phyloP scores from a whole-genome alignment of 2,113 vertebrate species.

The Tamias sibiricus region DNA sequence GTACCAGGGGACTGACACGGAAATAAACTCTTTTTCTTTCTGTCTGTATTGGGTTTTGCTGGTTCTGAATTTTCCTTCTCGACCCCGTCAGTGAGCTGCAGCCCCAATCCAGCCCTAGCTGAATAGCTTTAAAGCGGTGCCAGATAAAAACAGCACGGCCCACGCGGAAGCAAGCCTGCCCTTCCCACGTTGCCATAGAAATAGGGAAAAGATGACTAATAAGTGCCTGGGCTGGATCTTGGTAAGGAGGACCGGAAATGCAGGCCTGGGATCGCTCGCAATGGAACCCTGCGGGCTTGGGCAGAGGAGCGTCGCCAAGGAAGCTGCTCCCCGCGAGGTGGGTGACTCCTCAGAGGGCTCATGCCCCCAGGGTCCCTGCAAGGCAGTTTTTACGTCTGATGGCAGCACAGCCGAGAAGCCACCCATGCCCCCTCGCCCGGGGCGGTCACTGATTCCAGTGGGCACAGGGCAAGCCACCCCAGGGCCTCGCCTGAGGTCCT shows the following conservation, averaged over 20 bases:
- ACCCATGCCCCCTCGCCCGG: background rate
- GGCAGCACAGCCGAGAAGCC: background rate
- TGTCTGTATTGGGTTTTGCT: background rate
- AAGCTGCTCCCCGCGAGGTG: background rate
- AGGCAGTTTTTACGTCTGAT: background rate
- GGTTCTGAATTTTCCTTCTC: background rate
- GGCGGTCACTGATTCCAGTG: background rate
- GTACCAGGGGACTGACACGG: background rate
- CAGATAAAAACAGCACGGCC: slow-evolving; percentile 50
- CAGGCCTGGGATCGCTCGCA: background rate
- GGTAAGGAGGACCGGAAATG: background rate
- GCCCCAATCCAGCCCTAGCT: background rate
- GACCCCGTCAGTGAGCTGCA: background rate
- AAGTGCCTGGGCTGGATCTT: slow-evolving; percentile 13
- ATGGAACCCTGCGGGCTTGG: background rate
- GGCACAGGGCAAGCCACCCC: too few species aligned
- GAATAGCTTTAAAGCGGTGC: background rate
- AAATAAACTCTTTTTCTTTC: background rate
- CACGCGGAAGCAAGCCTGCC: slow-evolving; percentile 61
- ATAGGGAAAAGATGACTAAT: slow-evolving; percentile 57
- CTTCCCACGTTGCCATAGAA: slow-evolving; percentile 56
- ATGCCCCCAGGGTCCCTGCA: background rate
- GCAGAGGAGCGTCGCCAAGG: background rate
- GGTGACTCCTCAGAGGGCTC: background rate
- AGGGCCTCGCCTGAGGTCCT: background rate